phyloP scores from a whole-genome alignment of 2,797 vertebrate species.

The Bucorvus abyssinicus region DNA sequence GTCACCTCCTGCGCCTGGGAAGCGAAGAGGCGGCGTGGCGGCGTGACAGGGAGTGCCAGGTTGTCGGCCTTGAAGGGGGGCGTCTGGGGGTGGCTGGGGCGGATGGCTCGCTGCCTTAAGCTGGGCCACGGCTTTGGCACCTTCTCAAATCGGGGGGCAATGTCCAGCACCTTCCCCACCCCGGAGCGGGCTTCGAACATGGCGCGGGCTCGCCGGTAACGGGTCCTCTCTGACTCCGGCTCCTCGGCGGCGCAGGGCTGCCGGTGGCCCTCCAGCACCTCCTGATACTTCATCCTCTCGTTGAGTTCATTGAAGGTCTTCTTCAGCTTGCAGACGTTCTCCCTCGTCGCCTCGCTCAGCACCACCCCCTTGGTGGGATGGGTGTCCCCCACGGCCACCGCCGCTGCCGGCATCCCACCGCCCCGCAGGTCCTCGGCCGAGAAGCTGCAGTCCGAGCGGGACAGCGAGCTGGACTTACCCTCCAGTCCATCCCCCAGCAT shows the following conservation, averaged over 20 bases:
- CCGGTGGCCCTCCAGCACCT: conserved; percentile 27
- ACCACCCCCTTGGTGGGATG: conserved; percentile 65
- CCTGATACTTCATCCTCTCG: conserved; percentile 64
- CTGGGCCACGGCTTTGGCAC: conserved; percentile 74
- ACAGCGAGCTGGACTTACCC: conserved; percentile 65
- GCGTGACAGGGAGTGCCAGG: background rate
- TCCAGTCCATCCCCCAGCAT: conserved; percentile 40
- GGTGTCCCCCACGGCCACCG: background rate
- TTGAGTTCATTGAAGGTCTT: conserved; percentile 69
- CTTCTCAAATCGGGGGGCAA: conserved; percentile 26
- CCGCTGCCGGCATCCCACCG: background rate
- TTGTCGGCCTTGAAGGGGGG: background rate
- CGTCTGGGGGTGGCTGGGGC: conserved; percentile 41
- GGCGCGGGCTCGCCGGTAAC: conserved; percentile 26
- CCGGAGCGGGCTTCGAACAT: conserved; percentile 45
- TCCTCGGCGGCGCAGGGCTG: background rate
- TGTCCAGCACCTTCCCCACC: background rate
- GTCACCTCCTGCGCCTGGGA: conserved; percentile 76
- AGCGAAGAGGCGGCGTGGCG: conserved; percentile 39
- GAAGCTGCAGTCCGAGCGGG: conserved; percentile 66
- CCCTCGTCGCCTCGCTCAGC: conserved; percentile 24
- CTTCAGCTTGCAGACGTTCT: conserved; percentile 65
- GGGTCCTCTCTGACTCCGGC: background rate
- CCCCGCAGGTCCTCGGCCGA: conserved; percentile 48
- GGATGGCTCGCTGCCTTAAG: conserved; percentile 74